Conservation (phyloP, 1,140 invertebrate species). For the Argopecten irradians region DNA sequence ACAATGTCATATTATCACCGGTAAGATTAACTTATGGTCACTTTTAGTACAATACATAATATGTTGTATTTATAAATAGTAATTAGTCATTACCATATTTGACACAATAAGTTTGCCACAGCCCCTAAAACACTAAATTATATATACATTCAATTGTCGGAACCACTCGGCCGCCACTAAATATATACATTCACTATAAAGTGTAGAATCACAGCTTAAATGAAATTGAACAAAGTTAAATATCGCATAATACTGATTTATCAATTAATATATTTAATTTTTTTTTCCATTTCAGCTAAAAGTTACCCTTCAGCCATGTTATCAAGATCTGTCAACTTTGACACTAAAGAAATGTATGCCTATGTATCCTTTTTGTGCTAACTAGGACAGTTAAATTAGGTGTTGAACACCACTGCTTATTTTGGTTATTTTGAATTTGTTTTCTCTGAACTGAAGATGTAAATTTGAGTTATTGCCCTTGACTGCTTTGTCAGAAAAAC, state of each 20-base stretch:
- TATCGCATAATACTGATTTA: not conserved
- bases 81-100: no score
- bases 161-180: no score
- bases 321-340: slow-evolving; percentile 77
- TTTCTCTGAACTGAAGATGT: not conserved
- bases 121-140: no score
- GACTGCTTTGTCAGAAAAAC: slow-evolving; percentile 75
- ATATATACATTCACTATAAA: not conserved
- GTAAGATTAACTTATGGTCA: slow-evolving; percentile 57
- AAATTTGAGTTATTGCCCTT: slow-evolving; percentile 45
- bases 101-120: no score
- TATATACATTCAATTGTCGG: no score
- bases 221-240: no score
- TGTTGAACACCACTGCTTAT: not conserved
- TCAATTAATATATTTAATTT: no score
- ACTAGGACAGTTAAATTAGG: no score
- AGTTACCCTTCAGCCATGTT: slow-evolving; percentile 77
- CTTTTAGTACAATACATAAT: no score
- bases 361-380: slow-evolving; percentile 77
- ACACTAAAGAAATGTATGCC: slow-evolving; percentile 76
- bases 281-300: slow-evolving; percentile 69
- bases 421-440: not conserved
- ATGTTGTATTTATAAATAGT: no score
- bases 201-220: not conserved
- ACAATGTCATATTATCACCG: slow-evolving; percentile 77